phyloP scores from a whole-genome alignment of 2,113 vertebrate species.

The Urocitellus parryii region DNA sequence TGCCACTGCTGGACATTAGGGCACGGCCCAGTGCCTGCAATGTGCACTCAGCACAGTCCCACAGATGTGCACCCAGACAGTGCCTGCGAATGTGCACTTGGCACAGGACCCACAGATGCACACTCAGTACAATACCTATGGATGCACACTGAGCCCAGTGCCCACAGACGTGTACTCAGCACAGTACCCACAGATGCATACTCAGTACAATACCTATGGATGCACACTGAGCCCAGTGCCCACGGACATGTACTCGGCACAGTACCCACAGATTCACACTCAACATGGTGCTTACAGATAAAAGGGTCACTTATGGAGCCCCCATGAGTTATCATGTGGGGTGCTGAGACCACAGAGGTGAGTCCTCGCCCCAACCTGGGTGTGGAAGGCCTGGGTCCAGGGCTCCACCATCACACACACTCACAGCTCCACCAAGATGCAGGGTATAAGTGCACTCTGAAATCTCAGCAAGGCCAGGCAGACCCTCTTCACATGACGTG shows the following conservation, averaged over 20 bases:
- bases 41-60: not conserved
- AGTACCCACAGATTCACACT: too few relatives aligned
- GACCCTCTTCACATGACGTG: fast-evolving
- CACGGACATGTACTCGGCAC: too few relatives aligned
- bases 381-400: not conserved
- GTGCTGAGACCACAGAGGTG: not conserved
- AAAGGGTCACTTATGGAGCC: too few relatives aligned
- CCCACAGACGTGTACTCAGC: too few relatives aligned
- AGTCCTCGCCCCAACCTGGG: not conserved
- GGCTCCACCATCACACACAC: not conserved
- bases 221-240: too few relatives aligned
- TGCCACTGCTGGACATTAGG: fast-evolving
- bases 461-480: fast-evolving
- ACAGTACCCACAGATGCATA: not conserved
- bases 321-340: not conserved
- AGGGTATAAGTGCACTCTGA: fast-evolving
- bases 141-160: too few relatives aligned
- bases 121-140: not conserved
- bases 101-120: not conserved
- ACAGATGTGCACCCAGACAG: too few relatives aligned
- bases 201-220: not conserved
- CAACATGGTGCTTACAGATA: too few relatives aligned
- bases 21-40: fast-evolving
- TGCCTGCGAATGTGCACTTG: too few relatives aligned
- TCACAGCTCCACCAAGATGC: fast-evolving